Evolutionary conservation across 2,797 vertebrate genomes (phyloP).

Genomic region (Vipera ursinii): DNA sequence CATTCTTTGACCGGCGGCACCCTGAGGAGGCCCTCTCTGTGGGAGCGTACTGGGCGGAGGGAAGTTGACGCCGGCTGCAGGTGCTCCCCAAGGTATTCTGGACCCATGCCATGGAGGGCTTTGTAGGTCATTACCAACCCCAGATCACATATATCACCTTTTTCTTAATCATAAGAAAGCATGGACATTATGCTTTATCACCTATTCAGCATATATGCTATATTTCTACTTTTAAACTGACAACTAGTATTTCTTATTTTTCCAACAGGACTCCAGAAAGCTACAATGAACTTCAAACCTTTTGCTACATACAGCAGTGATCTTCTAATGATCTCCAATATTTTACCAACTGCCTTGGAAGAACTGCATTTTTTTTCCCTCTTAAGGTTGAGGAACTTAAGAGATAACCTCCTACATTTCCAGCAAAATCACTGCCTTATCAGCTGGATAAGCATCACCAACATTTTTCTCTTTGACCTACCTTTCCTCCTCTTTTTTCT

Average conservation of each 20-base stretch:
- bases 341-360: constrained; percentile 1
- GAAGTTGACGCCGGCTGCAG: too few species aligned
- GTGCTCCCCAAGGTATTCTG: too few species aligned
- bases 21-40: too few species aligned
- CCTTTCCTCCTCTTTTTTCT: neutral
- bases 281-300: neutral
- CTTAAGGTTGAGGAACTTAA: constrained; percentile 12
- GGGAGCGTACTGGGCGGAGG: too few species aligned
- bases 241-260: neutral
- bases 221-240: neutral
- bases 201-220: neutral
- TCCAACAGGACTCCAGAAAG: neutral
- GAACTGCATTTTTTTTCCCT: neutral
- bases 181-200: neutral
- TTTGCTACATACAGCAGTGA: neutral
- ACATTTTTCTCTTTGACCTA: constrained; percentile 1
- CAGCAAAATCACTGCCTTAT: neutral
- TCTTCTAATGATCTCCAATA: neutral
- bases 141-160: too few species aligned
- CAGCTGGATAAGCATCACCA: neutral
- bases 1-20: too few species aligned
- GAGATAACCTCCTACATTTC: neutral
- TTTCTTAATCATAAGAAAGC: neutral
- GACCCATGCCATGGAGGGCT: too few species aligned
- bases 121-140: too few species aligned